Conservation (phyloP, 2,888 invertebrate genomes). For the Agonum fuliginosum region DNA sequence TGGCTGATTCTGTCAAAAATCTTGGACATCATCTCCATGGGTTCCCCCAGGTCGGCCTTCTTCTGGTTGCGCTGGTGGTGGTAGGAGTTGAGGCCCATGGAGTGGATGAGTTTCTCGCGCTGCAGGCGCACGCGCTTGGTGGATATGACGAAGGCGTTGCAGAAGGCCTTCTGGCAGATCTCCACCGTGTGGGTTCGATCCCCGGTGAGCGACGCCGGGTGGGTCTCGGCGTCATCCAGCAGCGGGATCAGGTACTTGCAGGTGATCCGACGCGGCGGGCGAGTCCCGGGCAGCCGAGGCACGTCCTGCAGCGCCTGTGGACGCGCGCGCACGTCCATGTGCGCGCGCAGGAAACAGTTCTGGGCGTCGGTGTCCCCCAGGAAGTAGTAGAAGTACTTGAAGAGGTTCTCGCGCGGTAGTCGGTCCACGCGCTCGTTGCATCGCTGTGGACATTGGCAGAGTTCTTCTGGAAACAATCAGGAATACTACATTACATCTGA, state of each 20-base stretch:
- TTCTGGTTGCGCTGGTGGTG: slow-evolving; percentile 69
- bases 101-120: slow-evolving; percentile 74
- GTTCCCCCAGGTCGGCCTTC: slow-evolving; percentile 58
- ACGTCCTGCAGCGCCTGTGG: slow-evolving; percentile 61
- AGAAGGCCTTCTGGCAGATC: slow-evolving; percentile 76
- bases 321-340: slow-evolving; percentile 74
- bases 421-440: slow-evolving; percentile 74
- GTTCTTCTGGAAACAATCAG: slow-evolving; percentile 72
- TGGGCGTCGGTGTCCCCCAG: slow-evolving; percentile 73
- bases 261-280: slow-evolving; percentile 73
- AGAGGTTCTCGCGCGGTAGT: slow-evolving; percentile 72
- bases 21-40: slow-evolving; percentile 37
- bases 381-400: slow-evolving; percentile 72
- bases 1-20: slow-evolving; percentile 60
- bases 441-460: slow-evolving; percentile 75
- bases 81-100: slow-evolving; percentile 72
- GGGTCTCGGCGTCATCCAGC: slow-evolving; percentile 65
- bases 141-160: slow-evolving; percentile 75
- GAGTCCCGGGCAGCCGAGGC: slow-evolving; percentile 65
- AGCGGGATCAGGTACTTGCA: slow-evolving; percentile 75
- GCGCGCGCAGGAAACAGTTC: slow-evolving; percentile 73
- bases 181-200: slow-evolving; percentile 68
- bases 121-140: slow-evolving; percentile 75
- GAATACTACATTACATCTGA: too few relatives aligned
- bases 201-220: background rate